Evolutionary conservation across 2,888 invertebrate genomes (phyloP), one percentile per base, ranked within the genome.

Genomic region (Tenthredo livida): DNA sequence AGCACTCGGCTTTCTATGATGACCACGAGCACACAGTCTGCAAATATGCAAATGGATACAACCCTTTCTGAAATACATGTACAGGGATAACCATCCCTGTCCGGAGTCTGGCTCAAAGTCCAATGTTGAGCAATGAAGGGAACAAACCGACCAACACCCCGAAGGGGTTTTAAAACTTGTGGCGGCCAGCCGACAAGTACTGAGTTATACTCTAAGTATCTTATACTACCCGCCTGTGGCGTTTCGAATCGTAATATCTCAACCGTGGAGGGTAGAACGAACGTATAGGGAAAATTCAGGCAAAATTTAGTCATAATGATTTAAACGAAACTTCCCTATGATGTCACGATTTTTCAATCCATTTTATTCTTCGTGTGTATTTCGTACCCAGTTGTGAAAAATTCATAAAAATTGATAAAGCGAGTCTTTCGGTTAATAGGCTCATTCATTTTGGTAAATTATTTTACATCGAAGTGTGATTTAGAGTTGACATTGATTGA

Each of bases 11-110:
- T 50, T 50, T 50, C 17, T 17, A 17, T 50, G 17, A 50, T 21
- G 65, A 67, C 15, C 9, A 15, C 29, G 25, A n/a, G 67, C 15
- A 29, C 7, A 67, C 29, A 29, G 29, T 67, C 67, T 67, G 67
- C 15, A 67, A 65, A 65, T 65, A 65, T 65, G 65, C 65, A 65
- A 29, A 67, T 29, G 67, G 7, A 67, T 67, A 67, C 25, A 21
- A 67, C 29, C 67, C 67, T 25, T 67, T 25, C 29, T 15, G 67
- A 21, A 29, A 67, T 67, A 67, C 67, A n/a, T 54, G 54, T n/a
- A 15, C 67, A 67, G 12, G 67, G 67, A 25, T 17, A 33, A 29
- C 25, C 25, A 25, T 29, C 10, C 29, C 29, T n/a, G 12, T 33
- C 10, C 17, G 15, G 29, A 29, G 29, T 29, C 5, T 12, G 15